phyloP scores from a whole-genome alignment of 2,888 invertebrate species.

The Calameuta filiformis region DNA sequence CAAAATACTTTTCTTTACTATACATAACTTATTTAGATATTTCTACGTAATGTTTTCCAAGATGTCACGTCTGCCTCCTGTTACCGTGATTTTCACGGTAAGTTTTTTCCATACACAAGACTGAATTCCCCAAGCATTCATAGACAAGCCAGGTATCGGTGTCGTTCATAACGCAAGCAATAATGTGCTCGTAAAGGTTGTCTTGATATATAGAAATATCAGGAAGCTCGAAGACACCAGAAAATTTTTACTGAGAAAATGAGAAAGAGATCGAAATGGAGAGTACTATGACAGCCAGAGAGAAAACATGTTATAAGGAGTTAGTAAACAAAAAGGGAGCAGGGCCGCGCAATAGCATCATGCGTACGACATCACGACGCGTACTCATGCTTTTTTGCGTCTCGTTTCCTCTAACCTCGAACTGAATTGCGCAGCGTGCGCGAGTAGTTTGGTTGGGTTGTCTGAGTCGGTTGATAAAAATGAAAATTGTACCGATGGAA shows the following conservation, averaged over 20 bases:
- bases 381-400: neutral
- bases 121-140: neutral
- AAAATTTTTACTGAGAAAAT: neutral
- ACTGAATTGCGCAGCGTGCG: neutral
- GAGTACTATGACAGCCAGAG: neutral
- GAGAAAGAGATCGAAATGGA: too few relatives aligned
- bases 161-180: neutral
- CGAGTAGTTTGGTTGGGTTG: neutral
- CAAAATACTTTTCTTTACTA: too few relatives aligned
- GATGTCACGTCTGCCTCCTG: too few relatives aligned
- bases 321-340: neutral
- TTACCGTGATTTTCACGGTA: too few relatives aligned
- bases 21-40: too few relatives aligned
- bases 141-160: neutral
- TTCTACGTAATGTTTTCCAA: too few relatives aligned
- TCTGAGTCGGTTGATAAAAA: neutral
- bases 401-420: neutral
- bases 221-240: neutral
- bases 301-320: neutral
- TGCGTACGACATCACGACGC: neutral
- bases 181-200: neutral
- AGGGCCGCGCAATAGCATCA: neutral
- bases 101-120: too few relatives aligned
- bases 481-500: neutral
- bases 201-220: neutral